Evolutionary conservation across 2,113 vertebrate genomes (phyloP).

Genomic region (Cynocephalus volans): DNA sequence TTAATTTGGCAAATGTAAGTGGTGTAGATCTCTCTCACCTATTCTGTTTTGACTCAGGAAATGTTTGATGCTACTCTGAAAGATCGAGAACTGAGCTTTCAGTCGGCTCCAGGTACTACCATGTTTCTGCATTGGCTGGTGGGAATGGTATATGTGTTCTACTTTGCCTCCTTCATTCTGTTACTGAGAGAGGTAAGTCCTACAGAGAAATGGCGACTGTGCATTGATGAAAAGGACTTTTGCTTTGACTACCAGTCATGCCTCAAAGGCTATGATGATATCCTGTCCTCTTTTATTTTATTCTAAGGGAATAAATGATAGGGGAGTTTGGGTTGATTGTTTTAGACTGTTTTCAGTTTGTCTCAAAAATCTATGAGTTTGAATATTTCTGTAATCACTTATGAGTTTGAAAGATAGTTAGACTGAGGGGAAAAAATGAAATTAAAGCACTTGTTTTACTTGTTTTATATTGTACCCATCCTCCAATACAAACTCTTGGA

Average conservation of each 20-base stretch:
- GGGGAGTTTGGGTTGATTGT: neutral
- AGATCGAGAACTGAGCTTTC: constrained; percentile 96
- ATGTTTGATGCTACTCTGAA: constrained; percentile 99
- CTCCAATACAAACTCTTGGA: neutral
- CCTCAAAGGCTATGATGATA: neutral
- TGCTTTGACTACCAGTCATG: neutral
- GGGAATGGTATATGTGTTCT: constrained; percentile 99
- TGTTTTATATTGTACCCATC: neutral
- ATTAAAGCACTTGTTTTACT: neutral
- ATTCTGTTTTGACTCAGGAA: constrained; percentile 89
- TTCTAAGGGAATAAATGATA: neutral
- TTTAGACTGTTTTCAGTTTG: constrained; percentile 45
- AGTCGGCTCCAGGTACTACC: constrained; percentile 97
- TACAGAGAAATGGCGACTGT: accelerated
- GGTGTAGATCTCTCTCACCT: neutral
- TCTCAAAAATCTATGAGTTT: constrained; percentile 20
- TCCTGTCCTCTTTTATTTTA: neutral
- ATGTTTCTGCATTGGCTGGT: constrained; percentile 99
- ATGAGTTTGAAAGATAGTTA: neutral
- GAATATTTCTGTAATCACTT: neutral
- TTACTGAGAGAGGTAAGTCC: constrained; percentile 95
- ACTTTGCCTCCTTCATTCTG: constrained; percentile 98
- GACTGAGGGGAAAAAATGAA: neutral
- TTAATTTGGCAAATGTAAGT: neutral
- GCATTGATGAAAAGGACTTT: neutral